Percentiles rank a stretch among this genome's conserved stretches.
Evolutionary conservation across 2,797 vertebrate species (phyloP).

Genomic region (Phrynocephalus forsythii): DNA sequence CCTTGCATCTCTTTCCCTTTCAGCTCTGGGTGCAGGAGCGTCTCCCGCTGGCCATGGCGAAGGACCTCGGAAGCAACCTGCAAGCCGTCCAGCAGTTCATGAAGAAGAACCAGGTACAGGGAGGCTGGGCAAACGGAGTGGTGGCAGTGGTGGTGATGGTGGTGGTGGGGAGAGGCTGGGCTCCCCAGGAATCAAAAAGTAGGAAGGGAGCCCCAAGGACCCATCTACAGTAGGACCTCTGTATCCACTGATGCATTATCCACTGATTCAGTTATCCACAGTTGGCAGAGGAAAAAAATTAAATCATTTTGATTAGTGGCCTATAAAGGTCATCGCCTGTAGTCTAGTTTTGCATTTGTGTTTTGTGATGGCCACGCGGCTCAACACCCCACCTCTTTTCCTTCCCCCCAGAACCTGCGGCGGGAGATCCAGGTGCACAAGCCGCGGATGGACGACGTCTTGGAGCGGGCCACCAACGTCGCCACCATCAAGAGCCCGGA

Average conservation of each 20-base stretch:
- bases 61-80: constrained; percentile 86
- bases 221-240: no score
- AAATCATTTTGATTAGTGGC: no score
- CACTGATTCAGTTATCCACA: no score
- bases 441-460: constrained; percentile 85
- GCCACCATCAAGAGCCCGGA: constrained; percentile 87
- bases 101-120: constrained; percentile 93
- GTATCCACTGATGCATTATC: no score
- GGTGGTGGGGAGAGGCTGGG: neutral
- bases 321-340: no score
- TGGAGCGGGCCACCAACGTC: constrained; percentile 85
- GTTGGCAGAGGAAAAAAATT: no score
- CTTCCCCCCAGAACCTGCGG: constrained; percentile 77
- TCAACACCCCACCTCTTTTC: no score
- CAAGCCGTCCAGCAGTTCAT: constrained; percentile 93
- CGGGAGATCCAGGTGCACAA: constrained; percentile 90
- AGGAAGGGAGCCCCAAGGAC: no score
- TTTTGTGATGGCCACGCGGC: no score
- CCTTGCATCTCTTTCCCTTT: neutral
- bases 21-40: constrained; percentile 94
- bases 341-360: no score
- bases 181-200: neutral
- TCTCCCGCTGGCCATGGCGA: constrained; percentile 86
- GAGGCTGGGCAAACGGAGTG: neutral
- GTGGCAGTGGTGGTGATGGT: neutral